Evolutionary conservation across 2,888 invertebrate genomes (phyloP), one percentile per base, ranked within the genome.

Genomic region (Chrysodeixis includens): DNA sequence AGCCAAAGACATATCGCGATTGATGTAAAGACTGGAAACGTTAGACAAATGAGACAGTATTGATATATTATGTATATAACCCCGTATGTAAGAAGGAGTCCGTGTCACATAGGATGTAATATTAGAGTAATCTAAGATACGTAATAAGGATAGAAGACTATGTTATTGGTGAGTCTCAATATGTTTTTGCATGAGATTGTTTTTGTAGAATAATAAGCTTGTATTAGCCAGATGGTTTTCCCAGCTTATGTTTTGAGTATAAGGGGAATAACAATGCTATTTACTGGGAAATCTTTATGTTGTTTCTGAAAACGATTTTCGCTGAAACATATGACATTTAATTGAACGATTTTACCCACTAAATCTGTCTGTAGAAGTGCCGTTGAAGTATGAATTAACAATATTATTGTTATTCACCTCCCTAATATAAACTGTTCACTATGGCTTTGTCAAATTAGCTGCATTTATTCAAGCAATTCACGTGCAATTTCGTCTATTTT

Each of bases 1-100:
- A 82, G 80, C 83, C 83, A 69, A 76, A 61, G 69, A 79, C 79
- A 75, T 81, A 81, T 79, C 77, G 71, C 82, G 80, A 71, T 84
- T 86, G 85, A 80, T 91, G 85, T 90, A 89, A 91, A 92, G 91
- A 92, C 91, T 92, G 91, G 87, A 76, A 71, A 82, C 68, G 79
- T 40, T 62, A 61, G 58, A 66, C 78, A 78, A 78, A 66, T 67
- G 71, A 71, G 51, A 59, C 62, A 71, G 78, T 66, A 70, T 65
- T 52, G 61, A 63, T 66, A 71, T 68, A 68, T 71, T 78, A 71
- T 35, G 70, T 71, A 56, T 63, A 65, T 77, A 78, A 65, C 63
- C 71, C 74, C 59, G 68, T 72, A 71, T 32, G 26, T 71, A 79
- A 79, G 71, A 65, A 78, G 74, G 54, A 82, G 72, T 82, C 82